These are phyloP conservation scores for Nomada lathburiana DNA, from an alignment of 2,888 invertebrate genomes.

Conservation along the genomic window DNA sequence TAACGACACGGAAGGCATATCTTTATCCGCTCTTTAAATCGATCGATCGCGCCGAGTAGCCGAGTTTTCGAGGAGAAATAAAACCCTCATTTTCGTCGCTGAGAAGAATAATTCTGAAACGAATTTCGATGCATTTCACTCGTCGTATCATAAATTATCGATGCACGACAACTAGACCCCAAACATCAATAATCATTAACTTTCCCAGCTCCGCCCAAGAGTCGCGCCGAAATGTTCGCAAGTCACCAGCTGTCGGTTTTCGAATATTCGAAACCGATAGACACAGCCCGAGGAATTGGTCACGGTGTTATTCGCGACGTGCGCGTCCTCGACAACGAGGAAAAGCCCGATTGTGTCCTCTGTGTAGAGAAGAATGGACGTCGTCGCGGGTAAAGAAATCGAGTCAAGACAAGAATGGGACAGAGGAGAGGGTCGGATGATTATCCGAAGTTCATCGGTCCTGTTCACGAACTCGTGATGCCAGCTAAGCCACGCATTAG, in stretches of 20 bases:
- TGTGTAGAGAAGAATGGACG: constrained; percentile 1
- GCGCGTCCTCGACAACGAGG: neutral
- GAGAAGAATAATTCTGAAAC: no score
- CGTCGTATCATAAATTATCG: no score
- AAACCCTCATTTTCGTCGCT: no score
- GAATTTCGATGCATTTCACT: no score
- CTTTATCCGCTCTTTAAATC: no score
- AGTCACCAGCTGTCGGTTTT: neutral
- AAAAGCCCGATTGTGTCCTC: constrained; percentile 23
- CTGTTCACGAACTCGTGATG: constrained; percentile 70
- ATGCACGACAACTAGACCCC: no score
- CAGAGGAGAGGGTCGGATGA: constrained; percentile 50
- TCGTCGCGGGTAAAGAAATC: constrained; percentile 5
- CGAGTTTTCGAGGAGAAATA: no score
- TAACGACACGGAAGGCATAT: no score
- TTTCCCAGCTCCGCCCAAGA: neutral
- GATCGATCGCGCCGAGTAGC: no score
- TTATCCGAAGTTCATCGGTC: constrained; percentile 75
- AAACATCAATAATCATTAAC: neutral
- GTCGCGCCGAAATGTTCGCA: neutral
- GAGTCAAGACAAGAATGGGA: constrained; percentile 24
- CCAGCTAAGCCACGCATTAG: constrained; percentile 77
- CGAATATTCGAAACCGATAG: neutral
- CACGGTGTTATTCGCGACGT: constrained; percentile 3
- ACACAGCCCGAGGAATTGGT: neutral